Base-by-base conservation (phyloP, 2,113 vertebrate species). In the Rallus limicola region DNA sequence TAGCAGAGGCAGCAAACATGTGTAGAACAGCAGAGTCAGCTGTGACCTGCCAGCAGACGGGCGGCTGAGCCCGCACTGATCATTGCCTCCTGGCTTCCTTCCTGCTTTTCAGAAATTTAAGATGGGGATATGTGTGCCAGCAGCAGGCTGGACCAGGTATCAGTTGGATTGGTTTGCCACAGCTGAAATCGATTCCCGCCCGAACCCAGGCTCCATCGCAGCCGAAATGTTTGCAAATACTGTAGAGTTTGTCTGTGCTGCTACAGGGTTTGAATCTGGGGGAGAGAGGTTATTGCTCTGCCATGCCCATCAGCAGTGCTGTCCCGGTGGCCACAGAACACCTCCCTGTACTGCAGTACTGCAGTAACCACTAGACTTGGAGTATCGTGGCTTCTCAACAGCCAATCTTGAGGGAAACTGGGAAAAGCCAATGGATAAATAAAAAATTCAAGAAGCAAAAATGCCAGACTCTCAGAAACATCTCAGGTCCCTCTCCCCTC, bases 11-110 rank as follows among this genome's bases (percentile, higher is more conserved):
- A 86, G 68, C 13, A 10, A 86, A 93, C 40, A 92, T 8, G 2
- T 29, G 56, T 53, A 82, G 48, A 93, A 83, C 40, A 92, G 78
- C 79, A 65, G 58, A 84, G 44, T 56, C 58, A 82, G 62, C 58
- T 83, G 26, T 36, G 79, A 81, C 33, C 86, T 88, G 68, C 82
- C 65, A 91, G 84, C 58, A 71, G 44, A 55, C 0, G 1, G 26
- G 76, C 0, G 0, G 46, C 55, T 67, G 75, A 74, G 42, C 10
- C 33, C 28, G 26, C 44, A 59, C 33, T 1, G 7, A 53, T 53
- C 56, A 15, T 11, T 79, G 42, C 20, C 34, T 82, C 38, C 88
- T 60, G 4, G 3, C 28, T 88, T 65, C 29, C 64, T 53, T 80
- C 55, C 23, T 74, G 21, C 4, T 70, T 26, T 78, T 80, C 53